Evolutionary conservation across 2,797 vertebrate species (phyloP).

Genomic region (Silurus aristotelis): DNA sequence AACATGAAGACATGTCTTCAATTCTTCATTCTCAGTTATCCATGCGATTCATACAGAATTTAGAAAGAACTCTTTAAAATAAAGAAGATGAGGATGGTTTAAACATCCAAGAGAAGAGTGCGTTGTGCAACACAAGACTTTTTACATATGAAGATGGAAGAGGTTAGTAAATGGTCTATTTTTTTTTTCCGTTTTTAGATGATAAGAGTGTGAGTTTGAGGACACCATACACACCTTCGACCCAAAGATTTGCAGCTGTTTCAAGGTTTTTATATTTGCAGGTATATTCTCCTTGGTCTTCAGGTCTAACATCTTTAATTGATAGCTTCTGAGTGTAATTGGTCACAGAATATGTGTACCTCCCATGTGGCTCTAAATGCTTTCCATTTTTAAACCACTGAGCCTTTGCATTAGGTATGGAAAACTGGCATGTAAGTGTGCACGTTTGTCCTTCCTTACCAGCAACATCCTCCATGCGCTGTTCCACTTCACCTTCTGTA

Average conservation of each 20-base stretch:
- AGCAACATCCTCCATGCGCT: conserved; percentile 86
- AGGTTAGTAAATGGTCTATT: conserved; percentile 71
- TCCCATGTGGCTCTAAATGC: conserved; percentile 84
- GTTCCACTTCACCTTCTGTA: conserved; percentile 88
- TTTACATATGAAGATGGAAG: conserved; percentile 63
- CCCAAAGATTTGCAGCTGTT: conserved; percentile 87
- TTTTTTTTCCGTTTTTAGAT: not conserved
- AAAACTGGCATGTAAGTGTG: conserved; percentile 90
- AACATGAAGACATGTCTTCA: conserved; percentile 10
- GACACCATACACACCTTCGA: conserved; percentile 89
- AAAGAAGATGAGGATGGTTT: not conserved
- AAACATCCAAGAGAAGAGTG: conserved; percentile 52
- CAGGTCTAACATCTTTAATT: conserved; percentile 86
- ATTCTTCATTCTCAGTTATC: conserved; percentile 3
- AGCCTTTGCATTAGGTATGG: conserved; percentile 88
- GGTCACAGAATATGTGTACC: conserved; percentile 85
- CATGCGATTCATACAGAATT: not conserved
- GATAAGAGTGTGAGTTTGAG: conserved; percentile 53
- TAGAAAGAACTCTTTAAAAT: no score
- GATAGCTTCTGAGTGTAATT: conserved; percentile 92
- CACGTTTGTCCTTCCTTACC: conserved; percentile 93
- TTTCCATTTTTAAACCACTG: conserved; percentile 92
- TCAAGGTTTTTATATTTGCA: conserved; percentile 88
- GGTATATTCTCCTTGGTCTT: conserved; percentile 89
- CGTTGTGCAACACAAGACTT: not conserved